Evolutionary conservation across 2,797 vertebrate species (phyloP), one percentile per base, ranked within the genome.

Genomic region (Acrossocheilus wenchowensis): DNA sequence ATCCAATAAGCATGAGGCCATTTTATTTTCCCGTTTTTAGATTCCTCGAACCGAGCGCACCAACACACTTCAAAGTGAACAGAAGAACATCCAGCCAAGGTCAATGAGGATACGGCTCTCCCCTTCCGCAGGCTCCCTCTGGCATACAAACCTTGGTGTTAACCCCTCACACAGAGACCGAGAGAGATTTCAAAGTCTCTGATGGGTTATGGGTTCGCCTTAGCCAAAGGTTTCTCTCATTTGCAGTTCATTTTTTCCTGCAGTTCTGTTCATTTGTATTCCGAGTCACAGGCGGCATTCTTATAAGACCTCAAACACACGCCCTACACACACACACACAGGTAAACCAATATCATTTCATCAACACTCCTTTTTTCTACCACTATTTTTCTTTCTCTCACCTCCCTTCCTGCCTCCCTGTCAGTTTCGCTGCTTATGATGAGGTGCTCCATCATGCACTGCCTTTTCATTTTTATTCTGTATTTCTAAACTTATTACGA

Each of bases 181-280:
- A 64, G 23, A 34, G 62, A 84, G 62, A 73, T 72, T 73, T 73
- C 30, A 36, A 64, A 17, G 15, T 86, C 78, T 86, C 54, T 26
- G 74, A 78, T 43, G 74, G 73, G 73, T 69, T 34, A 21, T 52
- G 11, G 83, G 45, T 74, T 71, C 26, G 2, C 66, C 50, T 60
- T 52, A 45, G 48, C 83, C 45, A 77, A 78, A 78, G 83, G 43
- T 78, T 84, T 86, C 78, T 74, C 84, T 81, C 78, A 74, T 86
- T 86, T 73, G 57, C 30, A 64, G 43, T 74, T 81, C 23, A 81
- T 81, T 81, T 75, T 74, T 62, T 64, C 69, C 57, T 86, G 69
- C 57, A 52, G 15, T 86, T 86, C 78, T n/a, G 62, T 78, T 80
- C 84, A 81, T 86, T 86, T 81, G 78, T 81, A 86, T 86, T 81